A percentile compares a stretch with the other conserved stretches of the same genome.
phyloP scores from a whole-genome alignment of 2,888 invertebrate species.

The Thera britannica region DNA sequence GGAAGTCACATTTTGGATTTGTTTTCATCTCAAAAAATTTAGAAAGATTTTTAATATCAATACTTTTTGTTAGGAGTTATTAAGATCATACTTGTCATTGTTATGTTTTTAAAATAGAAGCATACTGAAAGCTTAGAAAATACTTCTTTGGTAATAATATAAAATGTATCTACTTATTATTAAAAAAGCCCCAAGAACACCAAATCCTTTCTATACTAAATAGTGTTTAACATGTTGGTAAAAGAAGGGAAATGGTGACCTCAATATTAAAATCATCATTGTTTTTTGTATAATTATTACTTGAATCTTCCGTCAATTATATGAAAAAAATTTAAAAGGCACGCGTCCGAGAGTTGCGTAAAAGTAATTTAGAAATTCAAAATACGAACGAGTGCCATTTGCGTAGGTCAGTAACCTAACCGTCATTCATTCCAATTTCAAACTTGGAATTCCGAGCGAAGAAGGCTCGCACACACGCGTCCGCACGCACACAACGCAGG shows the following conservation, averaged over 20 bases:
- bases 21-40: constrained; percentile 30
- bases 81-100: no score
- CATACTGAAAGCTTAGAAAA: no score
- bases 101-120: no score
- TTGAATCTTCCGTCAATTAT: background rate
- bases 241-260: no score
- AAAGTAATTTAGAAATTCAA: constrained; percentile 37
- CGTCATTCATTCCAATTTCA: constrained; percentile 82
- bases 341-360: constrained; percentile 19
- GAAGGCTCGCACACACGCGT: constrained; percentile 71
- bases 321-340: background rate
- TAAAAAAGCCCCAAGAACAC: no score
- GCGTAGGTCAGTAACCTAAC: constrained; percentile 80
- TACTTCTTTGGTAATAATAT: no score
- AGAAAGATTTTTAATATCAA: background rate
- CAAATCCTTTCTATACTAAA: no score
- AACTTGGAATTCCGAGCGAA: constrained; percentile 81
- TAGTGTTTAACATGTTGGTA: no score
- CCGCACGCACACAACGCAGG: constrained; percentile 60
- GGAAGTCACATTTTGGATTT: constrained; percentile 67
- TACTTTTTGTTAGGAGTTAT: no score
- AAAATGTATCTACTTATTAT: no score
- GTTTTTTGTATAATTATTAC: background rate
- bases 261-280: background rate
- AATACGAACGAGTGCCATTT: constrained; percentile 47